Percentiles rank a stretch among this genome's conserved stretches.
These are phyloP conservation scores for Astur gentilis DNA, from an alignment of 2,113 vertebrate genomes.

Conservation along the genomic window DNA sequence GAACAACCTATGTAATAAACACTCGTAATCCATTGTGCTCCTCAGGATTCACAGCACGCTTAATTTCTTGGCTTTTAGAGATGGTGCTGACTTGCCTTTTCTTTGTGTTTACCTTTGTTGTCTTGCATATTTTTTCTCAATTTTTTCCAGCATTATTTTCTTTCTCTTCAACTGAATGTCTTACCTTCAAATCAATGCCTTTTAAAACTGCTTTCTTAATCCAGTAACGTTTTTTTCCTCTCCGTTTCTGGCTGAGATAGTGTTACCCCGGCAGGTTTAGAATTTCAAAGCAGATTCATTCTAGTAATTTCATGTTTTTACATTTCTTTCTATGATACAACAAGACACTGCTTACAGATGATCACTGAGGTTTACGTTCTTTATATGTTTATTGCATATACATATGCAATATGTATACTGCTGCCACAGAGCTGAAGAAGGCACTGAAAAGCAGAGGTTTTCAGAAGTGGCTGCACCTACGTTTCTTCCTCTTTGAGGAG, in stretches of 20 bases:
- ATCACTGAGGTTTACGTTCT: neutral
- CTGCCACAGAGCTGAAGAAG: neutral
- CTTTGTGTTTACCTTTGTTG: fast-evolving
- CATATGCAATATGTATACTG: neutral
- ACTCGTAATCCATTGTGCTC: neutral
- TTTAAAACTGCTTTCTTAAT: neutral
- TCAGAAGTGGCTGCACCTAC: neutral
- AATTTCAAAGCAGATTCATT: neutral
- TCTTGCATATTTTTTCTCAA: neutral
- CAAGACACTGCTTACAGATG: neutral
- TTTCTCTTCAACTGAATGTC: neutral
- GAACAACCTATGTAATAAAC: neutral
- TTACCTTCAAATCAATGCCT: neutral
- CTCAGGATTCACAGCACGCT: neutral
- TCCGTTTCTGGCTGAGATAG: neutral
- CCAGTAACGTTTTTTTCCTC: neutral
- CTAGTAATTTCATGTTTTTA: neutral
- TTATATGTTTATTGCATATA: neutral
- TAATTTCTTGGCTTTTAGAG: neutral
- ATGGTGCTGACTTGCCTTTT: neutral
- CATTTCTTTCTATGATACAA: neutral
- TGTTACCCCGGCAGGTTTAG: neutral
- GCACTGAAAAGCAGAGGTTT: neutral
- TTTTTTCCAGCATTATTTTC: neutral
- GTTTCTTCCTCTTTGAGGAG: neutral